Evolutionary conservation across 1,140 invertebrate genomes (phyloP), one percentile per base, ranked within the genome.

Genomic region (Diorhabda carinulata): DNA sequence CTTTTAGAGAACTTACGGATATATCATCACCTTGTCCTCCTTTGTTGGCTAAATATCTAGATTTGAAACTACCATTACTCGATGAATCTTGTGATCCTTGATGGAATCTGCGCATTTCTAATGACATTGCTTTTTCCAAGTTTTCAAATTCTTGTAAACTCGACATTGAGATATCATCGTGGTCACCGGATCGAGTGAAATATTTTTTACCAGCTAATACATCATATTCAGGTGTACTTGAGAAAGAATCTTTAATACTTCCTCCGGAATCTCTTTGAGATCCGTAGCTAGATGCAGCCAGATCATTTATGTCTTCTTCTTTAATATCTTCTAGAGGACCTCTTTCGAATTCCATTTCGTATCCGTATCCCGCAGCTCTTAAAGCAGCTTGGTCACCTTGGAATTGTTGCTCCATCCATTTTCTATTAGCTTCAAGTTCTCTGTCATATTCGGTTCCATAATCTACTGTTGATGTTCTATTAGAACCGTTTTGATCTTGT

Each of bases 101-200:
- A 76, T 88, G 85, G 47, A 87, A 81, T 70, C 82, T 83, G 8
- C 83, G 82, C 64, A 86, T 88, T 77, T 90, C 89, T 44, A 90
- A 79, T 0, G 87, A 88, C 65, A 93, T 87, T 0, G 92, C 89
- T 76, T 87, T 88, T 82, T 98, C 96, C 4, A 98, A 81, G 66
- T 90, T 89, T 83, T 97, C 95, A 84, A 98, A 98, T 80, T 98
- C 96, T 81, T 96, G 94, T 68, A 97, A 84, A 5, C 95, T 97
- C 67, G 90, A 94, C 78, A 97, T 89, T 0, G 95, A 97, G 41
- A 95, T 85, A 81, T 95, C 92, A 81, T 97, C 95, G 79, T 94
- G 91, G 74, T 97, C 95, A 3, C 91, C 88, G 67, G 88, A 87
- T 74, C 87, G 87, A 1, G 89, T 88, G 76, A 93, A 92, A 79